phyloP scores from a whole-genome alignment of 2,113 vertebrate species.

The Synchiropus splendidus region DNA sequence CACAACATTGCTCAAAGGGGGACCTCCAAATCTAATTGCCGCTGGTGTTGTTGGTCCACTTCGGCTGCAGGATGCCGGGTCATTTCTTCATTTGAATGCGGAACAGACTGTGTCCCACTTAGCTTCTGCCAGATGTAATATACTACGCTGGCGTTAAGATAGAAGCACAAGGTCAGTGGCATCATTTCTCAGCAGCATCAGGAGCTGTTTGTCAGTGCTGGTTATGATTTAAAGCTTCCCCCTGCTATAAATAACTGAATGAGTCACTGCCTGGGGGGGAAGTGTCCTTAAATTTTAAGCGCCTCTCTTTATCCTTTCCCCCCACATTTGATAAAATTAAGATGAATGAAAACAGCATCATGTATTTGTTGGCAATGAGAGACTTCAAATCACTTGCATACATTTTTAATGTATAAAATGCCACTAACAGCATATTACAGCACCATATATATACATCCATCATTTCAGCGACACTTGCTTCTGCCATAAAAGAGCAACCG shows the following conservation, averaged over 20 bases:
- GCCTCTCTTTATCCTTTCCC: conserved; percentile 10
- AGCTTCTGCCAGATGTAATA: conserved; percentile 21
- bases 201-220: conserved; percentile 26
- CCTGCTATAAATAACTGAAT: conserved; percentile 40
- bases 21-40: too few species aligned
- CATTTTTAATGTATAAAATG: conserved; percentile 56
- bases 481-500: background rate
- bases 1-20: too few species aligned
- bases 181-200: conserved; percentile 21
- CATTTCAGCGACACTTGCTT: conserved; percentile 8
- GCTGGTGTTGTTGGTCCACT: too few species aligned
- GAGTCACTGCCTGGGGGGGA: conserved; percentile 25
- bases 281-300: conserved; percentile 13
- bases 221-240: conserved; percentile 42
- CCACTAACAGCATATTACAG: conserved; percentile 26
- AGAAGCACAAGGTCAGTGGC: conserved; percentile 36
- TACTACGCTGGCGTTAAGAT: conserved; percentile 21
- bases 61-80: too few species aligned
- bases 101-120: conserved; percentile 11
- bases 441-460: conserved; percentile 30
- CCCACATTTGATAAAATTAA: conserved; percentile 13
- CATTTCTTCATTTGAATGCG: conserved; percentile 1
- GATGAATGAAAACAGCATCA: conserved; percentile 15
- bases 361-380: conserved; percentile 25
- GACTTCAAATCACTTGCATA: background rate